These are phyloP conservation scores for Crotalus adamanteus DNA, from an alignment of 2,797 vertebrate species.

Conservation along the genomic window DNA sequence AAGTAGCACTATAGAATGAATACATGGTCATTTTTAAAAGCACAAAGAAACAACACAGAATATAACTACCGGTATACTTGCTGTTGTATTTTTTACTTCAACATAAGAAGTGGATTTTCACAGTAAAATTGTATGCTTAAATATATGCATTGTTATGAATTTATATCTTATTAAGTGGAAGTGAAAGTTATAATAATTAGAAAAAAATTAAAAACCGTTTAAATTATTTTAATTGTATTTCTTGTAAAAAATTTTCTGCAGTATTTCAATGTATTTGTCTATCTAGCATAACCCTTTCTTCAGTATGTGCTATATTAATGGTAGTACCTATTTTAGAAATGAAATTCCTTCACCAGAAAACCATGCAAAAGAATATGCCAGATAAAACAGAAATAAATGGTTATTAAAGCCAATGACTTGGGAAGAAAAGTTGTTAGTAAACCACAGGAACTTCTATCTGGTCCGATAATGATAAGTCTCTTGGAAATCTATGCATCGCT, in stretches of 20 bases:
- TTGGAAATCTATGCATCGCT: conserved; percentile 29
- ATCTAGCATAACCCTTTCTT: background rate
- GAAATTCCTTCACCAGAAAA: background rate
- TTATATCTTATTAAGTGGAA: background rate
- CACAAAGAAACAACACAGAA: background rate
- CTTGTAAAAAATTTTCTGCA: background rate
- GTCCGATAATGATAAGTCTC: conserved; percentile 35
- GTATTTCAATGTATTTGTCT: background rate
- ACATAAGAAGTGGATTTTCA: background rate
- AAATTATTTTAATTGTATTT: background rate
- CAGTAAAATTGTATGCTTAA: background rate
- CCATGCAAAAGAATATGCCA: background rate
- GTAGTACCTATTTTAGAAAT: background rate
- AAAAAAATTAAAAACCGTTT: background rate
- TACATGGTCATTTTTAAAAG: background rate
- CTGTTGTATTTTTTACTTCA: background rate
- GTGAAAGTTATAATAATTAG: background rate
- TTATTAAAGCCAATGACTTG: conserved; percentile 16
- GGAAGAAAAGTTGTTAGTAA: conserved; percentile 1
- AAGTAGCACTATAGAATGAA: background rate
- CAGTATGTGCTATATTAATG: background rate
- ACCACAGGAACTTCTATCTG: background rate
- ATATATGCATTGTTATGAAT: background rate
- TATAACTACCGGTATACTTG: background rate
- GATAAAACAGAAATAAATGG: background rate